phyloP scores from a whole-genome alignment of 2,888 invertebrate genomes.

The Mesorhabditis sp. region DNA sequence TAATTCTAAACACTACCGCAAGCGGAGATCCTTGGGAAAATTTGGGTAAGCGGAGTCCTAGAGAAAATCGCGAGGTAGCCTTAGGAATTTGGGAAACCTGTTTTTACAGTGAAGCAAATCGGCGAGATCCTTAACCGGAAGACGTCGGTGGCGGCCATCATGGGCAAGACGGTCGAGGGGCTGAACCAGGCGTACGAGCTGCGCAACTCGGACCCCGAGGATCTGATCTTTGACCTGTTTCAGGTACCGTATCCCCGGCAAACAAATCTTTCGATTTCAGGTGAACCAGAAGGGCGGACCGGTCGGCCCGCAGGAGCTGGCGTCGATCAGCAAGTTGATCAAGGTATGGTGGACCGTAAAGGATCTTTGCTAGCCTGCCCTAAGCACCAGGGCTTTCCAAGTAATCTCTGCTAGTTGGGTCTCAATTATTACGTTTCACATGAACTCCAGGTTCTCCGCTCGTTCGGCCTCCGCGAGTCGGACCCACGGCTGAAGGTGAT shows the following conservation, averaged over 20 bases:
- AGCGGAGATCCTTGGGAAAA: not conserved
- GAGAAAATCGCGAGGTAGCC: not conserved
- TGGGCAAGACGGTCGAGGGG: constrained; percentile 35
- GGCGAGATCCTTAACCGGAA: constrained; percentile 38
- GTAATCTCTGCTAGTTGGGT: not conserved
- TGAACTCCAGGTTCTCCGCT: constrained; percentile 33
- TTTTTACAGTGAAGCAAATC: constrained; percentile 33
- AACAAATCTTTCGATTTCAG: not conserved
- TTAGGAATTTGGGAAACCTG: not conserved
- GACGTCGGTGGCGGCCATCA: constrained; percentile 31
- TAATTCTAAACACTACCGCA: not conserved
- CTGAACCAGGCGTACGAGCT: constrained; percentile 25
- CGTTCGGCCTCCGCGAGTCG: constrained; percentile 49
- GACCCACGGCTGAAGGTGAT: constrained; percentile 34
- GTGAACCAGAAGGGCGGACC: constrained; percentile 5
- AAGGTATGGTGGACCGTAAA: not conserved
- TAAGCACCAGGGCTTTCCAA: not conserved
- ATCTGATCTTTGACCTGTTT: constrained; percentile 46
- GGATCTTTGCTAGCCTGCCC: too few relatives aligned
- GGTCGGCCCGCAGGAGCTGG: not conserved
- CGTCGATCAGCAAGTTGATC: not conserved
- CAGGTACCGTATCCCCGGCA: constrained; percentile 19
- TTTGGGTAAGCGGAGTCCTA: not conserved
- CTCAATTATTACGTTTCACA: too few relatives aligned
- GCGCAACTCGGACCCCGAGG: constrained; percentile 23